These are phyloP conservation scores for Benthosema pterotum DNA, from an alignment of 2,797 vertebrate species.

Conservation along the genomic window DNA sequence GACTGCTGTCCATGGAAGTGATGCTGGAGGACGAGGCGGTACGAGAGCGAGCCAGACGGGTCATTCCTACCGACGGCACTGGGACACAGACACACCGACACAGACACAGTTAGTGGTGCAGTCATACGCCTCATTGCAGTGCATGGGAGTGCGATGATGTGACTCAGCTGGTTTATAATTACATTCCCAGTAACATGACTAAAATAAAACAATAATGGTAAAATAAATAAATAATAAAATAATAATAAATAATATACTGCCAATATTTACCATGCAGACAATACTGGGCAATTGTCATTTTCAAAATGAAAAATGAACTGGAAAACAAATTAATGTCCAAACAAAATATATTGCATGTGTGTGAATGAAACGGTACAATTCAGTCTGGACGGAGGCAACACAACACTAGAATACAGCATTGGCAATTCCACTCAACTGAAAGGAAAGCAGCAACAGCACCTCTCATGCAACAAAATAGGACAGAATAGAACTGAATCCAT, in stretches of 20 bases:
- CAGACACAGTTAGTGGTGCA: conserved; percentile 40
- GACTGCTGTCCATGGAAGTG: conserved; percentile 88
- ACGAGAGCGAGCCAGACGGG: conserved; percentile 90
- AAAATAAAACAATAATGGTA: conserved; percentile 10
- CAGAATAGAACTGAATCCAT: conserved; percentile 51
- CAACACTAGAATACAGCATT: conserved; percentile 23
- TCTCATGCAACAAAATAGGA: conserved; percentile 70
- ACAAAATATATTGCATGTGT: conserved; percentile 27
- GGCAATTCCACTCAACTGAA: conserved; percentile 37
- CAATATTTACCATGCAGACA: conserved; percentile 64
- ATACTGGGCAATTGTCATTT: conserved; percentile 29
- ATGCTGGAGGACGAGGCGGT: conserved; percentile 93
- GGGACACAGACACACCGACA: conserved; percentile 41
- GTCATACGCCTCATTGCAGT: conserved; percentile 16
- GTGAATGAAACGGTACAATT: conserved; percentile 3
- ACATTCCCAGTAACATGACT: conserved; percentile 1
- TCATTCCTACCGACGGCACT: conserved; percentile 95
- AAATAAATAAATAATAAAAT: conserved; percentile 2
- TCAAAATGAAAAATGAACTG: conserved; percentile 22
- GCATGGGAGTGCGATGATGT: conserved; percentile 21
- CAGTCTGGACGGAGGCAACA: conserved; percentile 17
- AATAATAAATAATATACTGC: background rate
- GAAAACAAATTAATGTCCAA: conserved; percentile 11
- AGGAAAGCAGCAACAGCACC: conserved; percentile 48
- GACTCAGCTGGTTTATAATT: background rate